Base-by-base conservation (phyloP, 30 jellyfish, hydroid and myxozoan genomes). In the Hydractinia echinata region DNA sequence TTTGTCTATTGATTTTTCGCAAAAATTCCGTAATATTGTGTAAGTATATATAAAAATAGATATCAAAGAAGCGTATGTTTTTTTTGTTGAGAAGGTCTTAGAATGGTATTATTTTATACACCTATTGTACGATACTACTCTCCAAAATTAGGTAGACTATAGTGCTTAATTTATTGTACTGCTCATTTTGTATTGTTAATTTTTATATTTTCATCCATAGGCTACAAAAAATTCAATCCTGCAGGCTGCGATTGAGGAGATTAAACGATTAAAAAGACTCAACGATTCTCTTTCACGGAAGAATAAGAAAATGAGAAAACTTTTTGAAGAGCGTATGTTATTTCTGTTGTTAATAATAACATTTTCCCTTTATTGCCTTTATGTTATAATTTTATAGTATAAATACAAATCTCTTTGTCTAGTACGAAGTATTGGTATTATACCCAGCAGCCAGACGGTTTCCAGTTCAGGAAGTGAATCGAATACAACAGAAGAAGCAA, bases 381-480 rank as follows among this genome's bases (percentile, higher is more conserved):
- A 30, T 30, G 44, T 30, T 30, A 30, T 60, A 60, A 13, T 60
- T 60, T 60, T 60, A 60, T 30, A 0, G 44, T 30, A 30, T 30
- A 30, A 30, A 0, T 30, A 30, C 44, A 2, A 30, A 30, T 30
- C 2, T 30, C 44, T 30, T 8, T 72, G 39, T 76, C 15, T 66
- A 80, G 87, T 80, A 18, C 84, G 87, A 19, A 80, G 61, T 52
- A 67, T 80, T 61, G 87, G 87, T 30, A 80, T 80, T 54, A 61
- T 80, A 4, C 81, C 87, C 39, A 62, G 61, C 70, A 49, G 73
- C 10, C 81, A 71, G 51, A 60, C 81, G 1, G 81, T 80, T 10
- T 61, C 87, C 55, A 61, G 81, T 60, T 58, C 87, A 30, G 54
- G 81, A 39, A 80, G 87, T 61, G 87, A 80, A 61, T 80, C 87